A percentile compares a stretch with the other conserved stretches of the same genome.
Evolutionary conservation across 2,888 invertebrate species (phyloP).

Genomic region (Temnothorax ravouxi): DNA sequence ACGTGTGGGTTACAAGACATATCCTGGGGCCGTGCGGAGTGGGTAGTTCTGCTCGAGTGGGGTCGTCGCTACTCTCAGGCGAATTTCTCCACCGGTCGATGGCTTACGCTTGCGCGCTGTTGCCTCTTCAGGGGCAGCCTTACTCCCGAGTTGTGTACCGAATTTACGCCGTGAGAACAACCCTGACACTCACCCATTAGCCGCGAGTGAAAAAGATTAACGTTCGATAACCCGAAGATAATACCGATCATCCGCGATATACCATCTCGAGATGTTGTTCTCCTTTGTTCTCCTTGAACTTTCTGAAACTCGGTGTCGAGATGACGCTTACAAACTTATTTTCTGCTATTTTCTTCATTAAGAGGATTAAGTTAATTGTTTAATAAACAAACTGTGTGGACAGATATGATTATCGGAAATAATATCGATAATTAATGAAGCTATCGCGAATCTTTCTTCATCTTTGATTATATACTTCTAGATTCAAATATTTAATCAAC

Average conservation of each 20-base stretch:
- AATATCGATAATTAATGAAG: not conserved
- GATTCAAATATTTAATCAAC: too few species aligned
- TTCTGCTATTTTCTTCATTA: not conserved
- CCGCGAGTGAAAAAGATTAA: conserved; percentile 31
- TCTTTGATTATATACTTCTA: not conserved
- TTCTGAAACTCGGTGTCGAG: not conserved
- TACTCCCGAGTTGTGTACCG: conserved; percentile 18
- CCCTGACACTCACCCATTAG: conserved; percentile 35
- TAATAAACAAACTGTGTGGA: not conserved
- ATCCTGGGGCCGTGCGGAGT: conserved; percentile 38
- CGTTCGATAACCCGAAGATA: conserved; percentile 41
- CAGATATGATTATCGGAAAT: not conserved
- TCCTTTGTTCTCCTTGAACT: not conserved
- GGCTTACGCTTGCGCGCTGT: conserved; percentile 76
- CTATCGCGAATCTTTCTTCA: not conserved
- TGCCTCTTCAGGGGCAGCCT: conserved; percentile 16
- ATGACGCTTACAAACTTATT: not conserved
- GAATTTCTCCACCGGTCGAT: conserved; percentile 77
- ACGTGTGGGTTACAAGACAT: conserved; percentile 67
- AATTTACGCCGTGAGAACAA: conserved; percentile 39
- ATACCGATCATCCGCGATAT: conserved; percentile 32
- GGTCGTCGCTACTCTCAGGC: conserved; percentile 70
- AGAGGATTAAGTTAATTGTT: not conserved
- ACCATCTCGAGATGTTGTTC: conserved; percentile 21
- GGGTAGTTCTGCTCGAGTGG: conserved; percentile 25